Evolutionary conservation across 2,797 vertebrate species (phyloP), one percentile per base, ranked within the genome.

Genomic region (Benthosema pterotum): DNA sequence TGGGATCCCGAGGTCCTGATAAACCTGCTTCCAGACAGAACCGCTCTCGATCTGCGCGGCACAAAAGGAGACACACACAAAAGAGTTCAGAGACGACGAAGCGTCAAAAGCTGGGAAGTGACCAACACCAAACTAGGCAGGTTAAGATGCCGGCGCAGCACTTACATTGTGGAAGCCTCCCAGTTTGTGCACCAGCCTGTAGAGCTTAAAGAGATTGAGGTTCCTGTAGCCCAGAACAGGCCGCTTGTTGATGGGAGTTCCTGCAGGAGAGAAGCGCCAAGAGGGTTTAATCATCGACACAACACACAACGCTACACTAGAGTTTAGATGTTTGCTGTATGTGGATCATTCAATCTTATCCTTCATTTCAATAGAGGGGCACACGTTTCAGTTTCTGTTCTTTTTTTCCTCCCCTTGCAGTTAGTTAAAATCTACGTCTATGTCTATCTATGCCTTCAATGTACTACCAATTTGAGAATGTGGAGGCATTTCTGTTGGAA

Each of bases 161-260:
- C 93, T 93, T 72, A 94, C 93, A 3, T 80, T 91, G 58, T 93
- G 88, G 38, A 94, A 94, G 60, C 93, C 93, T 66, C 93, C 91
- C 42, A 93, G 89, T 73, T 91, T 92, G 78, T 93, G 80, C 55
- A 94, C 93, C 53, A 94, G 91, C 57, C 93, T 82, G 81, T 93
- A 94, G 72, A 94, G 92, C 70, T 94, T 93, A 81, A 94, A 94
- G 53, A 94, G 88, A 76, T 94, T 93, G 60, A 94, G 87, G 79
- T 94, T 94, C 69, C 80, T 93, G 84, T 94, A 94, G 79, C 93
- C 93, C 53, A 94, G 86, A 11, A 94, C 93, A 1, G 93, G 93
- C 7, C 89, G 85, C 67, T 94, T 94, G 87, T 94, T 94, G 77
- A 94, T 94, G 16, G 93, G 88, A 16, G 93, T 94, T 65, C 92